Evolutionary conservation across 2,888 invertebrate species (phyloP).

Genomic region (Caenorhabditis sulstoni): DNA sequence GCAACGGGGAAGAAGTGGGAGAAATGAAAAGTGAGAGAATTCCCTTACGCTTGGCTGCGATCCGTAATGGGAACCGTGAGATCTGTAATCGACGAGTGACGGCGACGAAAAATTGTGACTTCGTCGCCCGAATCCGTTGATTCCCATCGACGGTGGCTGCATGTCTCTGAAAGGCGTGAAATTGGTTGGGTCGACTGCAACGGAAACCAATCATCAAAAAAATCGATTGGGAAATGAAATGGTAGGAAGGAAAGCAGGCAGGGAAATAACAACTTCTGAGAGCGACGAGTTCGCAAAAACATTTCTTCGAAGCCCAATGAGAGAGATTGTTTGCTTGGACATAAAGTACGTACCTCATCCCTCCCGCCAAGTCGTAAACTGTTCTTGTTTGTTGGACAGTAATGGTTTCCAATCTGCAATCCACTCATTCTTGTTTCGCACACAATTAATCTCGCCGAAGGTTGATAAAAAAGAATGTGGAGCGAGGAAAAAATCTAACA

Average conservation of each 20-base stretch:
- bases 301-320: background rate
- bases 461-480: slow-evolving; percentile 9
- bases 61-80: slow-evolving; percentile 52
- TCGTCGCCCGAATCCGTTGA: slow-evolving; percentile 71
- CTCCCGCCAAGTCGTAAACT: slow-evolving; percentile 27
- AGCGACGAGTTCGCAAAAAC: background rate
- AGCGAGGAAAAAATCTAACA: slow-evolving; percentile 8
- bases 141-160: slow-evolving; percentile 71
- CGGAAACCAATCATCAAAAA: no score
- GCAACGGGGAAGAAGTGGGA: background rate
- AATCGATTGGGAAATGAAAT: background rate
- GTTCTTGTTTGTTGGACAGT: slow-evolving; percentile 15
- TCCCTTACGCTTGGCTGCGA: slow-evolving; percentile 61
- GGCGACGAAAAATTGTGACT: slow-evolving; percentile 66
- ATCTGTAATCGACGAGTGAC: slow-evolving; percentile 60
- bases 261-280: background rate
- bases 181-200: background rate
- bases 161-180: slow-evolving; percentile 40
- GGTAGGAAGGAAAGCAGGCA: background rate
- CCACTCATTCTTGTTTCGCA: background rate
- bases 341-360: slow-evolving; percentile 25
- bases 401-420: slow-evolving; percentile 37
- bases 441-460: background rate
- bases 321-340: background rate
- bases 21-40: slow-evolving; percentile 11